phyloP scores from a whole-genome alignment of 2,113 vertebrate species.

The Pseudois nayaur region DNA sequence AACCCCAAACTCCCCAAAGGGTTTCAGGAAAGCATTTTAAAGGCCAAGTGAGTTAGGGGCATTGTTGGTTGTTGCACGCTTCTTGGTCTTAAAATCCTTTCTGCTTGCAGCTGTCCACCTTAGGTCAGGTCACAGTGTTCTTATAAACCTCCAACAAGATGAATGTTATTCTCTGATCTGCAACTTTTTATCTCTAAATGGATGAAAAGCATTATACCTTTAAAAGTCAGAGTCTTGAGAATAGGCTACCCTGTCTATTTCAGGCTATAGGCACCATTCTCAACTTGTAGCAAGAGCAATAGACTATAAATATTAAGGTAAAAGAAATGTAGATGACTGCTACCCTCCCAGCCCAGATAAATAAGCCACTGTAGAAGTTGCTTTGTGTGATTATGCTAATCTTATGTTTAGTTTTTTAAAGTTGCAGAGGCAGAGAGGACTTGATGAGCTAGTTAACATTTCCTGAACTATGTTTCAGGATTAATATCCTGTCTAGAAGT shows the following conservation, averaged over 20 bases:
- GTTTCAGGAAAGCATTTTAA: background rate
- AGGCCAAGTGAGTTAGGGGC: background rate
- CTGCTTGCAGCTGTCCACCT: background rate
- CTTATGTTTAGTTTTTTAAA: background rate
- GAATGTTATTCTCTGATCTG: background rate
- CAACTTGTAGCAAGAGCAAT: background rate
- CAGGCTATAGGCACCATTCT: background rate
- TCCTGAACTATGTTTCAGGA: background rate
- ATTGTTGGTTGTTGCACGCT: background rate
- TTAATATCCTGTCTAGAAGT: background rate
- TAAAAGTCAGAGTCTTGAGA: background rate
- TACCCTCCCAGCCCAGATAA: background rate
- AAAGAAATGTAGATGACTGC: background rate
- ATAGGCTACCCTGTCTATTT: background rate
- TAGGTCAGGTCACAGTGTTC: background rate
- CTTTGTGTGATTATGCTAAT: background rate
- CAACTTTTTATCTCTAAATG: background rate
- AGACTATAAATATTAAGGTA: background rate
- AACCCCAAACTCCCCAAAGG: background rate
- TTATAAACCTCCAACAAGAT: background rate
- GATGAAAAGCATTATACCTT: background rate
- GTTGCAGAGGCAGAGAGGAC: background rate
- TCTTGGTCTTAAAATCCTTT: background rate
- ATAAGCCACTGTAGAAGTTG: background rate
- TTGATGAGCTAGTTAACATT: background rate